phyloP scores from a whole-genome alignment of 2,797 vertebrate species.

The Danio kyathit region DNA sequence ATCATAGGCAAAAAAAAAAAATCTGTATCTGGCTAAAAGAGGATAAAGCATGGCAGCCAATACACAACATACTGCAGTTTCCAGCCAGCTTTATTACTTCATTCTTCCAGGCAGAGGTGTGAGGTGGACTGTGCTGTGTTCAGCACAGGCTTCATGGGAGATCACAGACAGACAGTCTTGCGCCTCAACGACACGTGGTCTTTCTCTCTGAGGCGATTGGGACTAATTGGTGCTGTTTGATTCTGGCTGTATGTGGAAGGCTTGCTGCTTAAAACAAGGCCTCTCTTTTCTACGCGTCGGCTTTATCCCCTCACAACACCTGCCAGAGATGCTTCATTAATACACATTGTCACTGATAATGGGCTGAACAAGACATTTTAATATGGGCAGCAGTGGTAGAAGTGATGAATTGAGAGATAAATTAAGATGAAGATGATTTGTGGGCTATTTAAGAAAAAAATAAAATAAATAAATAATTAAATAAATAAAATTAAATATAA shows the following conservation, averaged over 20 bases:
- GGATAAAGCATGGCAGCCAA: constrained; percentile 13
- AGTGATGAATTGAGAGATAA: constrained; percentile 18
- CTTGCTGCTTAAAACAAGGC: constrained; percentile 32
- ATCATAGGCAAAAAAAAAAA: neutral
- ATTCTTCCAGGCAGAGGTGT: constrained; percentile 48
- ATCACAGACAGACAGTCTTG: constrained; percentile 36
- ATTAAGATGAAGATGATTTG: constrained; percentile 6
- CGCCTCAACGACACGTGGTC: constrained; percentile 32
- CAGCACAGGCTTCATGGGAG: constrained; percentile 48
- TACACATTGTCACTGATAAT: constrained; percentile 24
- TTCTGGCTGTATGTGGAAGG: constrained; percentile 48
- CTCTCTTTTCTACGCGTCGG: neutral
- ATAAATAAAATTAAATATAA: neutral
- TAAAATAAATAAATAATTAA: too few species aligned
- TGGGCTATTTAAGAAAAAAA: too few species aligned
- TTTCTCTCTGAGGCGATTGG: constrained; percentile 46
- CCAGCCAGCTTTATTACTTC: constrained; percentile 46
- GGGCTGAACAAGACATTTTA: neutral
- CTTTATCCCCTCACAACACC: constrained; percentile 24
- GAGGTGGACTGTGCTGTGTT: constrained; percentile 42
- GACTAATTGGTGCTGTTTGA: constrained; percentile 63
- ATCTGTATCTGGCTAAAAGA: neutral
- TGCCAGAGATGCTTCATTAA: constrained; percentile 49
- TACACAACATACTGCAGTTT: neutral
- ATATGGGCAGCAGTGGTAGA: neutral